Conservation (phyloP, 2,113 vertebrate species). For the Trematomus loennbergii region DNA sequence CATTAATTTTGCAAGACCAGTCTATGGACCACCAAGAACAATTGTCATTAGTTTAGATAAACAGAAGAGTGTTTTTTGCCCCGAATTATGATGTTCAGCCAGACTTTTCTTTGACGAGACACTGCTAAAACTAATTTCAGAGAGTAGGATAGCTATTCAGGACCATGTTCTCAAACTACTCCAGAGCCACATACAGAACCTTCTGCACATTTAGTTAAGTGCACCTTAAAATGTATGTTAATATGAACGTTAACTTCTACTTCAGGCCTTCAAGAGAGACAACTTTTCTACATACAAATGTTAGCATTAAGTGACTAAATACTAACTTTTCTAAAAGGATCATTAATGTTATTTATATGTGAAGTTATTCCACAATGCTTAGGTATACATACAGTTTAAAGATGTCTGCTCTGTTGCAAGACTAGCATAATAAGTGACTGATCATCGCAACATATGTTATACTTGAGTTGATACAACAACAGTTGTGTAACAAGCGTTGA, state of each 20-base stretch:
- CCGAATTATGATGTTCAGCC: too few species aligned
- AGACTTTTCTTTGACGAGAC: too few species aligned
- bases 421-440: conserved; percentile 11
- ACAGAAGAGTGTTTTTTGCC: too few species aligned
- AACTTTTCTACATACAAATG: neutral
- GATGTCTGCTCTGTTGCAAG: conserved; percentile 20
- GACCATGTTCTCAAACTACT: neutral
- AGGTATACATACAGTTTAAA: neutral
- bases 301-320: rapidly evolving
- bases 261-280: too few species aligned
- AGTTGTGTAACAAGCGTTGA: conserved; percentile 24
- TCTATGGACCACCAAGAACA: too few species aligned
- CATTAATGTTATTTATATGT: neutral
- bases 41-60: too few species aligned
- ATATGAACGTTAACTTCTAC: too few species aligned
- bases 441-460: conserved; percentile 36
- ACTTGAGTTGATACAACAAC: conserved; percentile 32
- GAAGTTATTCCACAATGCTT: neutral
- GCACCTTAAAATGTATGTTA: neutral
- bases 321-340: neutral
- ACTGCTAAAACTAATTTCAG: too few species aligned
- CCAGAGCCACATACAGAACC: too few species aligned
- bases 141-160: too few species aligned
- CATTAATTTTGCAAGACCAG: too few species aligned
- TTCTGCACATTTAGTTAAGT: too few species aligned